These are phyloP conservation scores for Ctenopoma kingsleyae DNA, from an alignment of 2,797 vertebrate genomes.

Conservation along the genomic window DNA sequence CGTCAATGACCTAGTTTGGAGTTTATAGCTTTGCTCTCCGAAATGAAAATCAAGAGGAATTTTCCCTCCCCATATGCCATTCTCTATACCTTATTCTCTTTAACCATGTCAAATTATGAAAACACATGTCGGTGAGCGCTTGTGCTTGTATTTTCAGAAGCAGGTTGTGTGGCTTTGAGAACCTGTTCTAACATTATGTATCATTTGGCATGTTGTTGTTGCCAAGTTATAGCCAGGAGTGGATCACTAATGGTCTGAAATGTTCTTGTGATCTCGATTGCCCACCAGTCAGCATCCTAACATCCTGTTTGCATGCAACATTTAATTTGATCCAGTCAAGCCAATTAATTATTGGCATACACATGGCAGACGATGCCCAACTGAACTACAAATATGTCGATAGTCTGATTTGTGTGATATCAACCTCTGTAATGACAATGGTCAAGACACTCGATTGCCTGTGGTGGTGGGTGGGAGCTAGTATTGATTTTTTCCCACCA, in stretches of 20 bases:
- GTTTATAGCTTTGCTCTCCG: slow-evolving; percentile 41
- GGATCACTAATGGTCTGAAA: slow-evolving; percentile 7
- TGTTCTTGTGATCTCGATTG: slow-evolving; percentile 3
- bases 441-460: slow-evolving; percentile 25
- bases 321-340: neutral
- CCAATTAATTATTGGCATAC: slow-evolving; percentile 3
- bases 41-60: slow-evolving; percentile 42
- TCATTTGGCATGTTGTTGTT: neutral
- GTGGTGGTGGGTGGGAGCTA: slow-evolving; percentile 23
- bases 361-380: neutral
- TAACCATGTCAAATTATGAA: slow-evolving; percentile 22
- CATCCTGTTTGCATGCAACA: slow-evolving; percentile 8
- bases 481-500: slow-evolving; percentile 51
- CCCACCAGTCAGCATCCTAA: neutral
- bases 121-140: neutral
- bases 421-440: slow-evolving; percentile 6
- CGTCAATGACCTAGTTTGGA: slow-evolving; percentile 50
- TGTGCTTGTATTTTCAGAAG: slow-evolving; percentile 12
- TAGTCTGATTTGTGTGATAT: neutral
- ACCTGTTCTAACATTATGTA: neutral
- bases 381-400: slow-evolving; percentile 1
- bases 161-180: neutral
- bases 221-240: neutral
- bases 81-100: slow-evolving; percentile 1
- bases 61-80: slow-evolving; percentile 5